Evolutionary conservation across 2,113 vertebrate species (phyloP), one percentile per base, ranked within the genome.

Genomic region (Hippocampus abdominalis): DNA sequence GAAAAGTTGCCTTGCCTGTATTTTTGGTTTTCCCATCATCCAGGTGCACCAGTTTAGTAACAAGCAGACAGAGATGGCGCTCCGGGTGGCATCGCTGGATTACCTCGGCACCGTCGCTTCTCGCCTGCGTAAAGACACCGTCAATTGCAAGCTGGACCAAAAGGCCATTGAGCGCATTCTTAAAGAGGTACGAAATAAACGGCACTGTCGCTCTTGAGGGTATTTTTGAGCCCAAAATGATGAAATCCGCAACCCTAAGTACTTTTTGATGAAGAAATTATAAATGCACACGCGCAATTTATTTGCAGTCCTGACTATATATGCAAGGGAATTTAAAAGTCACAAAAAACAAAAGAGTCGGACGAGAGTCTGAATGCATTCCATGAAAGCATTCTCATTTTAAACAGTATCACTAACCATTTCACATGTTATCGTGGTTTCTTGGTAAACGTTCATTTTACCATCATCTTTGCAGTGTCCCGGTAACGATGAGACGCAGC

Each of bases 1-100:
- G 32, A 36, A 36, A 36, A 36, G 32, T 36, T 36, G 32, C 32
- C 32, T 36, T 36, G 32, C 32, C 32, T 36, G 32, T 36, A 36
- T 36, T 32, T 25, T 10, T 9, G 3, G 32, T 10, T 36, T 20
- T n/a, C 12, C 8, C 23, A 13, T 69, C 25, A 57, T 62, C 40
- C 59, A 99, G 97, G 97, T 99, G 84, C 97, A 99, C 84, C 97
- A 99, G 44, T 99, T 99, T 85, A 99, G 96, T 89, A 99, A 98
- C 86, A 98, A 99, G 87, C 96, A 97, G 70, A 98, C 96, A 75
- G 97, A 99, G 89, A 99, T 98, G 97, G 96, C 97, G 2, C 92
- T 99, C 77, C 92, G 97, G 83, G 97, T 99, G 74, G 97, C 97
- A 5, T 99, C 97, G 0, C 94, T 99, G 82, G 97, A 99, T 90